A percentile compares a stretch with the other conserved stretches of the same genome.
Conservation (phyloP, 2,888 invertebrate species). For the Heliconius ismenius region DNA sequence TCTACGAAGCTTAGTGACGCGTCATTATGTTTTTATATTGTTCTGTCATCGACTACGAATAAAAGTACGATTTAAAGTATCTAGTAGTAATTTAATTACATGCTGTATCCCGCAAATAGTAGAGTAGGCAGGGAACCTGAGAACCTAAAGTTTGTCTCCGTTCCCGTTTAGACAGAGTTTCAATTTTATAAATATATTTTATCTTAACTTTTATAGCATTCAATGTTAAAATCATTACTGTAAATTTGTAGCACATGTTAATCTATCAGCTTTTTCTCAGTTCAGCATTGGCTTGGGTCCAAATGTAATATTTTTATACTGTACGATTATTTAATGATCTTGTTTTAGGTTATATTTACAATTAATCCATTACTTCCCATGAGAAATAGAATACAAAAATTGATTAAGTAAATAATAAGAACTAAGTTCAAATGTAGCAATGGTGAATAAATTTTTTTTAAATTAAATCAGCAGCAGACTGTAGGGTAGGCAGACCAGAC, state of each 20-base stretch:
- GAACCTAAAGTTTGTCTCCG: neutral
- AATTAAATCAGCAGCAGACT: no score
- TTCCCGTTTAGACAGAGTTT: neutral
- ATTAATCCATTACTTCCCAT: neutral
- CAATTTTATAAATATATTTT: neutral
- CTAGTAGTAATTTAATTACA: neutral
- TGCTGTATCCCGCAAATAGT: neutral
- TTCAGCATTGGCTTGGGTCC: conserved; percentile 30
- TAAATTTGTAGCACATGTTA: conserved; percentile 36
- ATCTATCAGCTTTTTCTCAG: conserved; percentile 37
- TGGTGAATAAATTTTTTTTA: no score
- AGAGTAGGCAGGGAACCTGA: neutral
- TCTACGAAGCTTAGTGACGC: neutral
- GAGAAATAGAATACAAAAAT: no score
- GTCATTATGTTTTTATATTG: neutral
- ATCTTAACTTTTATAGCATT: conserved; percentile 15
- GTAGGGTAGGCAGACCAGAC: no score
- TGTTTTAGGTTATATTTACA: neutral
- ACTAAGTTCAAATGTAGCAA: no score
- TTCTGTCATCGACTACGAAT: neutral
- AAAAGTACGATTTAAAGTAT: neutral
- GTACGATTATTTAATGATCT: neutral
- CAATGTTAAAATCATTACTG: conserved; percentile 34
- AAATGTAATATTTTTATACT: conserved; percentile 13
- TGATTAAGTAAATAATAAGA: no score